phyloP scores from a whole-genome alignment of 2,888 invertebrate species.

The Acanthosoma haemorrhoidale region DNA sequence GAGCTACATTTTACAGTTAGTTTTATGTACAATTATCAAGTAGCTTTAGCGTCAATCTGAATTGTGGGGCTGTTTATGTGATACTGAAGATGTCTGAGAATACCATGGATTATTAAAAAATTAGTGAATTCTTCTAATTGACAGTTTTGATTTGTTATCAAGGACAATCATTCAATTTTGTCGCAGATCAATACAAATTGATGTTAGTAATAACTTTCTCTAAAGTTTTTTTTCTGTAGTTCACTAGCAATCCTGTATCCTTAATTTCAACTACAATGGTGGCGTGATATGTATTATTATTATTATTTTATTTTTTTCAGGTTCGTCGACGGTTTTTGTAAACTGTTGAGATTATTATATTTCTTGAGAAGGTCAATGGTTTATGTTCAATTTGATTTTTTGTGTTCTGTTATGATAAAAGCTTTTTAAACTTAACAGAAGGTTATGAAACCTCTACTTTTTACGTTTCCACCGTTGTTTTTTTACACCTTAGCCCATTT shows the following conservation, averaged over 20 bases:
- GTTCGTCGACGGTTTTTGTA: no score
- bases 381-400: neutral
- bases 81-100: neutral
- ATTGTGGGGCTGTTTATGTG: neutral
- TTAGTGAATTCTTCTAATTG: neutral
- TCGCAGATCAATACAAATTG: neutral
- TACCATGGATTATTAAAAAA: neutral
- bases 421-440: neutral
- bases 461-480: neutral
- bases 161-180: neutral
- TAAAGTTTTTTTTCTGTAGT: neutral
- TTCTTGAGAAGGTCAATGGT: neutral
- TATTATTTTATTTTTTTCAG: neutral
- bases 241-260: neutral
- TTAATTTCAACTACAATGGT: neutral
- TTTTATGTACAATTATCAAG: neutral
- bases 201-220: neutral
- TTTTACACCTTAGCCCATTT: neutral
- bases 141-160: neutral
- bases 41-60: neutral
- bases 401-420: neutral
- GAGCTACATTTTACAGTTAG: neutral
- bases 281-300: neutral
- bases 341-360: no score
- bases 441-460: conserved; percentile 10